A percentile compares a stretch with the other conserved stretches of the same genome.
phyloP scores from a whole-genome alignment of 2,888 invertebrate genomes.

The Leptopilina syphax region DNA sequence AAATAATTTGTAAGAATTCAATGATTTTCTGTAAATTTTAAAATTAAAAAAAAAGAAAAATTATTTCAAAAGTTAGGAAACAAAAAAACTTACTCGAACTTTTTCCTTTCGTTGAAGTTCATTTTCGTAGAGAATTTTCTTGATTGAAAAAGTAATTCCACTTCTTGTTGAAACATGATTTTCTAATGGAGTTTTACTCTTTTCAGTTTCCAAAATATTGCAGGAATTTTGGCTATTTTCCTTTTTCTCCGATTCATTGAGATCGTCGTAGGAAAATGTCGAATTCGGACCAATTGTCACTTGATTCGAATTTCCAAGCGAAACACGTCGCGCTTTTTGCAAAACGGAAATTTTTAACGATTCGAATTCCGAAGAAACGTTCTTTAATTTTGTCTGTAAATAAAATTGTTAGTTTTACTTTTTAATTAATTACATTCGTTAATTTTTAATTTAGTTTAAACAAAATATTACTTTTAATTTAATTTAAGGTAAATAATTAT shows the following conservation, averaged over 20 bases:
- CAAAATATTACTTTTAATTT: too few relatives aligned
- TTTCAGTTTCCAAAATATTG: slow-evolving; percentile 72
- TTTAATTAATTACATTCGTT: too few relatives aligned
- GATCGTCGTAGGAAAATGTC: slow-evolving; percentile 64
- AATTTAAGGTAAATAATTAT: too few relatives aligned
- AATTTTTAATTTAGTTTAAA: too few relatives aligned
- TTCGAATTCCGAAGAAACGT: slow-evolving; percentile 75
- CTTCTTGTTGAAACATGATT: slow-evolving; percentile 55
- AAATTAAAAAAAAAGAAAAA: neutral
- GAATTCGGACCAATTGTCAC: slow-evolving; percentile 79
- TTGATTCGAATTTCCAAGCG: slow-evolving; percentile 76
- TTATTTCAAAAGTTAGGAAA: too few relatives aligned
- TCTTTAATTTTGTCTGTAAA: slow-evolving; percentile 38
- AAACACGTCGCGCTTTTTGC: slow-evolving; percentile 80
- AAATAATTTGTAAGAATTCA: too few relatives aligned
- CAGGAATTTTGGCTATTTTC: slow-evolving; percentile 63
- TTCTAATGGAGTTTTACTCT: slow-evolving; percentile 66
- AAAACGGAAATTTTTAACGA: slow-evolving; percentile 81
- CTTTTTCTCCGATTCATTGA: slow-evolving; percentile 60
- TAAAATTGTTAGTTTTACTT: neutral
- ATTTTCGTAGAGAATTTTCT: slow-evolving; percentile 71
- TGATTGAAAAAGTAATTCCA: slow-evolving; percentile 66
- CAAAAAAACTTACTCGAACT: slow-evolving; percentile 62
- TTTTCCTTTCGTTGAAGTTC: slow-evolving; percentile 69
- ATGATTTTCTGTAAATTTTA: neutral